Evolutionary conservation across 2,888 invertebrate genomes (phyloP), one percentile per base, ranked within the genome.

Genomic region (Plusia festucae): DNA sequence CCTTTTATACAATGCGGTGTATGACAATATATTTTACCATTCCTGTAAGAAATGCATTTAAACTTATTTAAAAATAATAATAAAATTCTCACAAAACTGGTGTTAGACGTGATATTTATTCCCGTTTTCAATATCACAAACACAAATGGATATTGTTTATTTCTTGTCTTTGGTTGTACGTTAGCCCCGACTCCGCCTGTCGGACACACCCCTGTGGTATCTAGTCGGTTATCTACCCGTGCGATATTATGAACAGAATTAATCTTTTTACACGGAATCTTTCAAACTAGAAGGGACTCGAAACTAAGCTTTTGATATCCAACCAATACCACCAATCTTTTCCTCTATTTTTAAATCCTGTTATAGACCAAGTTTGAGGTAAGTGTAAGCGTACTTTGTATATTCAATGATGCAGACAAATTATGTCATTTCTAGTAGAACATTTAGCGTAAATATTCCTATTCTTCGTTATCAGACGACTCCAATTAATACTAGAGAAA

Each of bases 181-280:
- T 81, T 84, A 81, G 84, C 76, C 84, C 73, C 81, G 85, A 73
- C 88, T 83, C 92, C 93, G 93, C 94, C 93, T 82, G 83, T 56
- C 60, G 68, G 90, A 84, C 92, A 92, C 94, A 86, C 94, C 94
- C 75, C 87, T 84, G 76, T 53, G 54, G 60, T 87, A 89, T 91
- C 90, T 84, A 77, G 78, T 76, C 81, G 75, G 82, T 81, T 88
- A 91, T 91, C 90, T 85, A 70, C 72, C 78, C 66, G 81, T 85
- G 85, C 83, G 88, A 91, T 90, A 86, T 87, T 88, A 87, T 85
- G 85, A 87, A 84, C 85, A 84, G 76, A 85, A 84, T 86, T 85
- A 86, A 79, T 81, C 67, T 79, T 72, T 82, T 75, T 64, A 76
- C 79, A 69, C 59, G 16, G 70, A 73, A 30, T 62, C 64, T 56